phyloP scores from a whole-genome alignment of 2,797 vertebrate species.

The Synaphobranchus kaupii region DNA sequence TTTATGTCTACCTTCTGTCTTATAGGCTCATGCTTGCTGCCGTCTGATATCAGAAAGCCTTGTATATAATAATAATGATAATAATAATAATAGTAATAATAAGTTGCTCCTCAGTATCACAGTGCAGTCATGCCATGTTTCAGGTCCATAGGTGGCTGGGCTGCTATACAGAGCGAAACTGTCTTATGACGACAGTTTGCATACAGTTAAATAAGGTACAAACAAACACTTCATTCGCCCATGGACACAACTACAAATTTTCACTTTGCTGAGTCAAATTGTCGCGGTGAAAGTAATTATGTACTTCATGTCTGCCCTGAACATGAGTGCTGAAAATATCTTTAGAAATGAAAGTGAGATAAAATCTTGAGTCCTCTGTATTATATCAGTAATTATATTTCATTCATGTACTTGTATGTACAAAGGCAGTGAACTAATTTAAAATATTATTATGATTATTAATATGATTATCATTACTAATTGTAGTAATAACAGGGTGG shows the following conservation, averaged over 20 bases:
- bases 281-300: slow-evolving; percentile 1
- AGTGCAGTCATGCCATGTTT: background rate
- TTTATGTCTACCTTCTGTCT: background rate
- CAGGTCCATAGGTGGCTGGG: background rate
- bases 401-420: background rate
- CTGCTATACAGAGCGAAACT: background rate
- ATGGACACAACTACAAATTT: background rate
- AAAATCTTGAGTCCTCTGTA: background rate
- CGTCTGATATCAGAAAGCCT: background rate
- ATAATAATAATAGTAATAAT: background rate
- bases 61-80: background rate
- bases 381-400: background rate
- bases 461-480: background rate
- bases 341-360: background rate
- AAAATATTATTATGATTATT: background rate
- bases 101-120: background rate
- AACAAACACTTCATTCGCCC: background rate
- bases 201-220: slow-evolving; percentile 5
- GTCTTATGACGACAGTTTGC: background rate
- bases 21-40: background rate
- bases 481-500: background rate
- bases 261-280: slow-evolving; percentile 16
- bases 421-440: background rate
- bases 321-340: background rate
- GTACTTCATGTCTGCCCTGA: background rate